These are phyloP conservation scores for Ormyrus rosae DNA, from an alignment of 2,888 invertebrate genomes.

Conservation along the genomic window DNA sequence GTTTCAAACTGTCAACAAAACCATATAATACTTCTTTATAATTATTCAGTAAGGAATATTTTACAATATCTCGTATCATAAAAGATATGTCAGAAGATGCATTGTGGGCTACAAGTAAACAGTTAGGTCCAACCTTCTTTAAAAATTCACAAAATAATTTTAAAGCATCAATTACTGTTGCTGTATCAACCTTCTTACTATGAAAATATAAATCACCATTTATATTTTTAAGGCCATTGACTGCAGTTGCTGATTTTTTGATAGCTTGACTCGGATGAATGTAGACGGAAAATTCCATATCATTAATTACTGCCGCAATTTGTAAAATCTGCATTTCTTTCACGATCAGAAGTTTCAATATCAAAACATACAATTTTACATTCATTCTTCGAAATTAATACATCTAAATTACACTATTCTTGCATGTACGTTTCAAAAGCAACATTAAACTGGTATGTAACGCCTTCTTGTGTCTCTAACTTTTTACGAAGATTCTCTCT, in stretches of 20 bases:
- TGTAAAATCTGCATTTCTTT: not conserved
- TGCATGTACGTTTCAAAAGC: not conserved
- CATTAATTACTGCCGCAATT: not conserved
- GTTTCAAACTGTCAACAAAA: not conserved
- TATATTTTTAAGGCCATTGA: no score
- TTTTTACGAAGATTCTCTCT: not conserved
- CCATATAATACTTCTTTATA: not conserved
- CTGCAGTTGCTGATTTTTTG: no score
- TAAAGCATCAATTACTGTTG: not conserved
- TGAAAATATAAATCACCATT: conserved; percentile 8
- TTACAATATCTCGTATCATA: not conserved
- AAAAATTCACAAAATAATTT: not conserved
- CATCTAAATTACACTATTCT: not conserved
- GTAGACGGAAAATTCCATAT: not conserved
- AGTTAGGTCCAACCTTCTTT: not conserved
- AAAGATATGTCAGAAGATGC: not conserved
- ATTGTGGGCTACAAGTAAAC: not conserved
- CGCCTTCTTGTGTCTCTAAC: not conserved
- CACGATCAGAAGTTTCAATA: conserved; percentile 7
- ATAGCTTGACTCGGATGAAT: no score
- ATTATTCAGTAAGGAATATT: not conserved
- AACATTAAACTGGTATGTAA: not conserved
- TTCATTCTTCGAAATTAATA: not conserved
- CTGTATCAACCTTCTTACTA: not conserved
- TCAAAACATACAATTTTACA: no score